Evolutionary conservation across 2,797 vertebrate genomes (phyloP).

Genomic region (Tapera naevia): DNA sequence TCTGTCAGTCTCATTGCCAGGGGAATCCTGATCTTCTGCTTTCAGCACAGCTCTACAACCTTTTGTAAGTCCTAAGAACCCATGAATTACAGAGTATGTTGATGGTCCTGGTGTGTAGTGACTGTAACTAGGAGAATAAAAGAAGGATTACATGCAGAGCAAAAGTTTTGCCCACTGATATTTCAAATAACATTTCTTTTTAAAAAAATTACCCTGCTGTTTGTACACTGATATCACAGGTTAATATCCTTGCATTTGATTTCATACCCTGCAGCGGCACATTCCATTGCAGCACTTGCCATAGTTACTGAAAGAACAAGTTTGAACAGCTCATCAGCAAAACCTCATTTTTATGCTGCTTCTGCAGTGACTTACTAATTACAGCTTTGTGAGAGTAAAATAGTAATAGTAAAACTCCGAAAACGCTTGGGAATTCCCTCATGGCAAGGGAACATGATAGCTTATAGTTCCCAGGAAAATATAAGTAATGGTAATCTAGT

Average conservation of each 20-base stretch:
- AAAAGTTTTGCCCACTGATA: neutral
- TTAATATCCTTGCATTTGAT: constrained; percentile 18
- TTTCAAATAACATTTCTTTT: neutral
- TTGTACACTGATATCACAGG: neutral
- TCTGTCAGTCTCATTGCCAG: neutral
- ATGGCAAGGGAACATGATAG: constrained; percentile 13
- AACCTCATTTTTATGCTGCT: constrained; percentile 37
- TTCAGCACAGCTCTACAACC: neutral
- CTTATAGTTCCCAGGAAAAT: constrained; percentile 50
- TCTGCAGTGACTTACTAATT: constrained; percentile 37
- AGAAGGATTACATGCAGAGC: neutral
- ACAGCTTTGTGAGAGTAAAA: neutral
- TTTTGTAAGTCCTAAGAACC: neutral
- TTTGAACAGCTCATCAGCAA: constrained; percentile 57
- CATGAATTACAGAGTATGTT: neutral
- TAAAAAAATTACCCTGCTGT: neutral
- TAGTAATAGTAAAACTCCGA: neutral
- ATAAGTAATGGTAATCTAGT: constrained; percentile 30
- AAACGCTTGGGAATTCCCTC: constrained; percentile 30
- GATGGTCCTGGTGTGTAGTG: neutral
- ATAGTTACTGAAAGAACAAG: constrained; percentile 68
- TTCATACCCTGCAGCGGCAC: constrained; percentile 55
- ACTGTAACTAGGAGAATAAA: neutral
- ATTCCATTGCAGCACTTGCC: constrained; percentile 53
- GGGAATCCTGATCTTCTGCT: neutral